These are phyloP conservation scores for Lycaena phlaeas DNA, from an alignment of 2,888 invertebrate genomes.

Conservation along the genomic window DNA sequence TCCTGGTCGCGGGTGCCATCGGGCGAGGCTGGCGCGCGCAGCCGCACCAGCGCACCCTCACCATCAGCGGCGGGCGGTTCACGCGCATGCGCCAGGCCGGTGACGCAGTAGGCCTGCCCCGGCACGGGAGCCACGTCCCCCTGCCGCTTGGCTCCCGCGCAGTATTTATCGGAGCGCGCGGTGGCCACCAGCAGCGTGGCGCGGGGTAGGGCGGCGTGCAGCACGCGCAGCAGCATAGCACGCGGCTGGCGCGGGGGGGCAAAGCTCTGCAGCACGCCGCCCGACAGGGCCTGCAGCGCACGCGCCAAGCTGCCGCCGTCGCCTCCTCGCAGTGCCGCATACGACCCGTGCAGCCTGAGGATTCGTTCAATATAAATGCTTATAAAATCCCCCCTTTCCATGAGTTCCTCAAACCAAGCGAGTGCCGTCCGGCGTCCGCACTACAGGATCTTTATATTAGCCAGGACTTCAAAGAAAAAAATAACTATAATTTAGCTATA, in stretches of 20 bases:
- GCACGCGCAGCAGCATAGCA: slow-evolving; percentile 77
- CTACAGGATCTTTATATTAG: too few relatives aligned
- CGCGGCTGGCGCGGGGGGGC: slow-evolving; percentile 76
- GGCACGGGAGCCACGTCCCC: slow-evolving; percentile 77
- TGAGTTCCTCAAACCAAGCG: too few relatives aligned
- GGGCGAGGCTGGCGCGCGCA: slow-evolving; percentile 80
- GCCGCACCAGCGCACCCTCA: slow-evolving; percentile 67
- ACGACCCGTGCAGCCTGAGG: slow-evolving; percentile 69
- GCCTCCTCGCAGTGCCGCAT: slow-evolving; percentile 54
- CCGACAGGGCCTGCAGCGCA: slow-evolving; percentile 81
- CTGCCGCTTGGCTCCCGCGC: slow-evolving; percentile 40
- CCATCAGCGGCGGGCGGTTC: slow-evolving; percentile 38
- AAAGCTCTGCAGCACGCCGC: slow-evolving; percentile 84
- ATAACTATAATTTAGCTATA: too few relatives aligned
- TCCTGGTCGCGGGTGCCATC: too few relatives aligned
- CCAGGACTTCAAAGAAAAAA: too few relatives aligned
- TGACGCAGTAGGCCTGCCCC: slow-evolving; percentile 79
- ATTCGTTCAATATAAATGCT: too few relatives aligned
- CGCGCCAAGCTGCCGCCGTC: slow-evolving; percentile 76
- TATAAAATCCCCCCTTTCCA: too few relatives aligned
- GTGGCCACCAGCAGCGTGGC: slow-evolving; percentile 80
- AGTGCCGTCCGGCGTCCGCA: too few relatives aligned
- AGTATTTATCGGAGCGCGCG: slow-evolving; percentile 21
- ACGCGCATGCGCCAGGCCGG: slow-evolving; percentile 79
- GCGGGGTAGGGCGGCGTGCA: slow-evolving; percentile 79